These are phyloP conservation scores for Orthosia gothica DNA, from an alignment of 2,888 invertebrate species.

Conservation along the genomic window DNA sequence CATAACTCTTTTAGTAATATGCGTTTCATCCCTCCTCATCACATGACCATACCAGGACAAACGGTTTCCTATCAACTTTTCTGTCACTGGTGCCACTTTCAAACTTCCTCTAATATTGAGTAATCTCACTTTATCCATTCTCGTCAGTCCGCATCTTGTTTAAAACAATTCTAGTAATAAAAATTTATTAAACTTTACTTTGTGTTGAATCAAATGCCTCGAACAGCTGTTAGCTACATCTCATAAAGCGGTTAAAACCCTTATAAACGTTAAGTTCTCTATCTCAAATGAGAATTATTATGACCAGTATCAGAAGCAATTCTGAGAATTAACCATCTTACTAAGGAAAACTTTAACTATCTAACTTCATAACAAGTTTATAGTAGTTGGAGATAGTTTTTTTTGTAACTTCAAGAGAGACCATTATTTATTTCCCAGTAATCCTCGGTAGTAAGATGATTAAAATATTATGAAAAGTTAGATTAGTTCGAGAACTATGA, in stretches of 20 bases:
- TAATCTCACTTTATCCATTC: too few species aligned
- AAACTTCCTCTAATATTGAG: too few species aligned
- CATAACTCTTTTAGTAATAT: too few species aligned
- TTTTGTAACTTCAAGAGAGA: conserved; percentile 1
- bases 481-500: conserved; percentile 15
- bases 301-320: background rate
- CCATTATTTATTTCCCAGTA: conserved; percentile 4
- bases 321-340: background rate
- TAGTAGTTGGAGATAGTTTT: background rate
- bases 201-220: too few species aligned
- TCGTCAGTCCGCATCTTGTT: too few species aligned
- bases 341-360: conserved; percentile 21
- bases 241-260: background rate
- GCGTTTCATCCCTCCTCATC: too few species aligned
- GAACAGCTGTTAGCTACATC: too few species aligned
- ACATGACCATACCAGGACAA: too few species aligned
- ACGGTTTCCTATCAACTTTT: too few species aligned
- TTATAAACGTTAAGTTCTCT: background rate
- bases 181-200: too few species aligned
- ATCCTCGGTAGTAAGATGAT: conserved; percentile 1
- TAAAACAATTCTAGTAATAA: too few species aligned
- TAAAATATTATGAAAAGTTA: conserved; percentile 23
- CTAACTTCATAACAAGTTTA: conserved; percentile 35
- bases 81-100: too few species aligned
- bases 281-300: background rate